phyloP scores from a whole-genome alignment of 2,113 vertebrate species.

The Myrmecobius fasciatus region DNA sequence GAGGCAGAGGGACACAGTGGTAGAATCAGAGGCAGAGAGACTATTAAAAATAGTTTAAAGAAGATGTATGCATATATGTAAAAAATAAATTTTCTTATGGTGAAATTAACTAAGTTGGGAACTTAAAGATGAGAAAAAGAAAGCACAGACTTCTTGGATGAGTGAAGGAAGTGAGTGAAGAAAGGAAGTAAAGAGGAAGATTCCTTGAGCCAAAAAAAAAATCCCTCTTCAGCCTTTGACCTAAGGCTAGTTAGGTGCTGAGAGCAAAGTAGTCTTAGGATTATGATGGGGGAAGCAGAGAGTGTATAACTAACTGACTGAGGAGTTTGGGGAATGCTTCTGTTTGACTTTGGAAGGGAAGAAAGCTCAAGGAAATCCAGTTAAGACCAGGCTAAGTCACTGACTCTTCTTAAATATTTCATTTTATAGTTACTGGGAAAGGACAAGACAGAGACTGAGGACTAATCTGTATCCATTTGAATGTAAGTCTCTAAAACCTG shows the following conservation, averaged over 20 bases:
- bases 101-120: neutral
- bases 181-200: neutral
- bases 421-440: neutral
- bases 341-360: slow-evolving; percentile 1
- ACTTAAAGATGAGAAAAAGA: neutral
- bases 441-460: neutral
- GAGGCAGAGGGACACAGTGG: no score
- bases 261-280: neutral
- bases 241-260: neutral
- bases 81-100: neutral
- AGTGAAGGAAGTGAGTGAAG: neutral
- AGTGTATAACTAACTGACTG: neutral
- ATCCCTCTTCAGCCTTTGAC: neutral
- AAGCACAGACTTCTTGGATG: neutral
- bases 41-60: neutral
- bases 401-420: neutral
- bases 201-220: neutral
- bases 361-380: neutral
- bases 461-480: neutral
- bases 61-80: neutral
- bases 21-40: neutral
- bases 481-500: neutral
- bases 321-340: neutral
- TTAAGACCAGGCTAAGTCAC: neutral
- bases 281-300: neutral